Base-by-base conservation (phyloP, 2,797 vertebrate species). In the Xyrichtys novacula region DNA sequence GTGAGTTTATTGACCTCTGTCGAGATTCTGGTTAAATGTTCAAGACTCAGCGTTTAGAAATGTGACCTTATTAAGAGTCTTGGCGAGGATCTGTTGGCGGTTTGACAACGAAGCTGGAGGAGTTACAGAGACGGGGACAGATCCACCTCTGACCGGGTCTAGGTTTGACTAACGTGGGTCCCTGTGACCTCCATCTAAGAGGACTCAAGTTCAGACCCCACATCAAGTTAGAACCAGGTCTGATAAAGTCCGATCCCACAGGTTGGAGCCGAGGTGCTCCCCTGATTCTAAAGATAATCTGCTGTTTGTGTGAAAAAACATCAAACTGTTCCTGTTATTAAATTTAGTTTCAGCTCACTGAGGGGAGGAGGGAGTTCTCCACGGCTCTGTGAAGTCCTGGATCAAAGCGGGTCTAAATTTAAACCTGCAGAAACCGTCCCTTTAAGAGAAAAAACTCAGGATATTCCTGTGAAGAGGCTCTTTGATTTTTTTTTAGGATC, bases 41-140 rank as follows among this genome's bases (percentile, higher is more conserved):
- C 49, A 36, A 40, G 67, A 59, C 80, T 84, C 60, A 71, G 81
- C 76, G 54, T 85, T 91, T 83, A 55, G 61, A 76, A 80, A 77
- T 57, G 66, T 81, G 84, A 90, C 78, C 81, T 82, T 86, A 78
- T 34, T 40, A 57, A 15, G 47, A 69, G 44, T 58, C 57, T 76
- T 70, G 67, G 62, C 55, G 49, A 58, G 31, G 0, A 49, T 32
- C 66, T 59, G 40, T 3, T 63, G 59, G 71, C 58, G 56, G 61
- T 10, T 31, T 26, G 1, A 54, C 40, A 79, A 48, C 31, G 39
- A 62, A 71, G 49, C 28, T 19, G 26, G 22, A 59, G 49, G 61
- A 52, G 44, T 53, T 42, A 25, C 1, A 53, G 14, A 36, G 44
- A 65, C 20, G 20, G 28, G 67, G 29, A 15, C 3, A 29, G 58